Percentiles rank a stretch among this genome's conserved stretches.
These are phyloP conservation scores for Trinorchestia longiramus DNA, from an alignment of 1,140 invertebrate species.

Conservation along the genomic window DNA sequence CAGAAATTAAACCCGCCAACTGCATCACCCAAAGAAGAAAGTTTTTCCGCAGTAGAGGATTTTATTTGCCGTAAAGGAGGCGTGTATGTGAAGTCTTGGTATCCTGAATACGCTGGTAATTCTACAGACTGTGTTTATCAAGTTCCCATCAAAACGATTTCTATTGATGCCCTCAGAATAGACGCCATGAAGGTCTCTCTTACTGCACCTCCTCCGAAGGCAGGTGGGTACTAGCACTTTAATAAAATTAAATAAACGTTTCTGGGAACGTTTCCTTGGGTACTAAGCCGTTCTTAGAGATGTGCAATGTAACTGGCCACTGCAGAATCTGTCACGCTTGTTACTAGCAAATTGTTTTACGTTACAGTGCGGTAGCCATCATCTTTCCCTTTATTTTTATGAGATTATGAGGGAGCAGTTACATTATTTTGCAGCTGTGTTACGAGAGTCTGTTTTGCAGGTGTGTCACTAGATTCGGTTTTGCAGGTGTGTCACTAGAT, in stretches of 20 bases:
- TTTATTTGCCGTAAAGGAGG: background rate
- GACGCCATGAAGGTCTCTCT: background rate
- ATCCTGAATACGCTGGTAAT: background rate
- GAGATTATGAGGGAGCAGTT: no score
- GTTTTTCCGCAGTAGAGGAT: background rate
- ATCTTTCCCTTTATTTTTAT: no score
- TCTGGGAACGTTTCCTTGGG: background rate
- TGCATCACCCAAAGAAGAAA: background rate
- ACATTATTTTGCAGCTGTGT: no score
- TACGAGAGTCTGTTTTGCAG: no score
- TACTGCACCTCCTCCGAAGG: background rate
- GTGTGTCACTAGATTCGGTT: no score
- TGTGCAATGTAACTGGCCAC: no score
- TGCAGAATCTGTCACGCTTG: no score
- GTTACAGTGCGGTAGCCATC: no score
- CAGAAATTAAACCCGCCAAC: background rate
- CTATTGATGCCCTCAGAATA: background rate
- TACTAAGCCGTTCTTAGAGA: background rate
- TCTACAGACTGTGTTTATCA: background rate
- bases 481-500: no score
- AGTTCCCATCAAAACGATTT: background rate
- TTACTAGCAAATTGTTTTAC: no score
- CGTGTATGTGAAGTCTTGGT: background rate
- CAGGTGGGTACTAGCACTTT: background rate
- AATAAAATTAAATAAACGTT: background rate